Conservation (phyloP, 2,113 vertebrate species). For the Petaurus breviceps region DNA sequence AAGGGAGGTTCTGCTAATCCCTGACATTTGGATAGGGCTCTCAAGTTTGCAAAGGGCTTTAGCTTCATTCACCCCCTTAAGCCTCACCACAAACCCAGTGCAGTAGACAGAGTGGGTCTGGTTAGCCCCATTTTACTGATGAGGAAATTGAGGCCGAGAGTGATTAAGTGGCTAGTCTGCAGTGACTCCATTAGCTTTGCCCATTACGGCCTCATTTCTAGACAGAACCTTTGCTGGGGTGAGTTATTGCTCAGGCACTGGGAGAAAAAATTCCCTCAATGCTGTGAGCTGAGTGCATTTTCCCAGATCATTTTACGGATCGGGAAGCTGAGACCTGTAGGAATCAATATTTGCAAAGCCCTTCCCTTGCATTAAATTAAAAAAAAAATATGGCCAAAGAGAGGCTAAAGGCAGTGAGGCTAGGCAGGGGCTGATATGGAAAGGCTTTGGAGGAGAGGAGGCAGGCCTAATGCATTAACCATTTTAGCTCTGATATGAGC, state of each 20-base stretch:
- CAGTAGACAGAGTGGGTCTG: not conserved
- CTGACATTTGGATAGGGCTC: not conserved
- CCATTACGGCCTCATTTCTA: not conserved
- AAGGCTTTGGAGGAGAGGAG: no score
- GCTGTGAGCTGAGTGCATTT: not conserved
- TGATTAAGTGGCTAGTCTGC: not conserved
- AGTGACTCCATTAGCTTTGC: not conserved
- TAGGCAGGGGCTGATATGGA: not conserved
- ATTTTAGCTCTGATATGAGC: not conserved
- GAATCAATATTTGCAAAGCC: not conserved
- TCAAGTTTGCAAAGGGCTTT: not conserved
- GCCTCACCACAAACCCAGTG: not conserved
- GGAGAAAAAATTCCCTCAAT: not conserved
- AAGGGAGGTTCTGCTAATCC: not conserved
- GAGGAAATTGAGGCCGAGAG: not conserved
- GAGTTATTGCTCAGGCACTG: not conserved
- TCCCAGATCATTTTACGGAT: not conserved
- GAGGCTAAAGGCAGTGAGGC: no score
- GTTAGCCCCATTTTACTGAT: not conserved
- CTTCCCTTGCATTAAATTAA: not conserved
- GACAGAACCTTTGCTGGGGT: not conserved
- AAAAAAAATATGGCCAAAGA: not conserved
- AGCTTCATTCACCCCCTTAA: not conserved
- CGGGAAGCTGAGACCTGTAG: not conserved
- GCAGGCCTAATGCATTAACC: not conserved